phyloP scores from a whole-genome alignment of 2,797 vertebrate genomes.

The Takifugu ocellatus region DNA sequence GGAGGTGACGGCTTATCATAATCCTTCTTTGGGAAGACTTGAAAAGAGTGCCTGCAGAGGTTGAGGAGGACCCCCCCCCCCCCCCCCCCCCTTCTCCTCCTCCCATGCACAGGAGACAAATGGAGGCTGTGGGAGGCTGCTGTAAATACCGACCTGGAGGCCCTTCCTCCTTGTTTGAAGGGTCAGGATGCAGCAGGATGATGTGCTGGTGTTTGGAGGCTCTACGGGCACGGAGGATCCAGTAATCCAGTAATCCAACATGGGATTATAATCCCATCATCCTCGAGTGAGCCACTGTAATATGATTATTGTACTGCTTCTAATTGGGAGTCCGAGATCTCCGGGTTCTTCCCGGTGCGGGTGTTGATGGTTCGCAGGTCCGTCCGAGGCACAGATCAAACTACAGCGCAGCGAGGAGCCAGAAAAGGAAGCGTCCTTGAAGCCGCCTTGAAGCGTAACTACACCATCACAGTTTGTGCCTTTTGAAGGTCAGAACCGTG shows the following conservation, averaged over 20 bases:
- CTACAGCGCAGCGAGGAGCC: not conserved
- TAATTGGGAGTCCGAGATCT: too few species aligned
- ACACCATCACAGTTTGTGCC: conserved; percentile 19
- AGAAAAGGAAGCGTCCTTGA: conserved; percentile 21
- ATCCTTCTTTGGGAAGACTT: conserved; percentile 54
- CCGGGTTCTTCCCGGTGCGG: too few species aligned
- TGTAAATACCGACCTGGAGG: conserved; percentile 65
- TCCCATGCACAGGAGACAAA: conserved; percentile 63
- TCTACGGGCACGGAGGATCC: conserved; percentile 11
- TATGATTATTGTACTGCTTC: too few species aligned
- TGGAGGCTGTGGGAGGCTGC: conserved; percentile 62
- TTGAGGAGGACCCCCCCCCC: conserved; percentile 32
- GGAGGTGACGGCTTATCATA: conserved; percentile 76
- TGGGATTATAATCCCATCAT: too few species aligned
- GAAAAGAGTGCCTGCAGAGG: conserved; percentile 67
- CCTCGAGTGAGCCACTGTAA: too few species aligned
- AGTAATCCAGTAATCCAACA: too few species aligned
- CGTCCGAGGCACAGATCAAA: not conserved
- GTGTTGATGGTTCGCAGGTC: too few species aligned
- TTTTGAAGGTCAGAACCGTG: conserved; percentile 24
- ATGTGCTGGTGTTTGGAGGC: conserved; percentile 48
- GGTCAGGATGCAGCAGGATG: conserved; percentile 30
- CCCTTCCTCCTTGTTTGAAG: conserved; percentile 61
- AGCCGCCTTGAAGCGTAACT: conserved; percentile 8
- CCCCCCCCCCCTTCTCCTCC: conserved; percentile 2